Percentiles rank a stretch among this genome's conserved stretches.
phyloP scores from a whole-genome alignment of 2,797 vertebrate genomes.

The Gymnocypris eckloni region DNA sequence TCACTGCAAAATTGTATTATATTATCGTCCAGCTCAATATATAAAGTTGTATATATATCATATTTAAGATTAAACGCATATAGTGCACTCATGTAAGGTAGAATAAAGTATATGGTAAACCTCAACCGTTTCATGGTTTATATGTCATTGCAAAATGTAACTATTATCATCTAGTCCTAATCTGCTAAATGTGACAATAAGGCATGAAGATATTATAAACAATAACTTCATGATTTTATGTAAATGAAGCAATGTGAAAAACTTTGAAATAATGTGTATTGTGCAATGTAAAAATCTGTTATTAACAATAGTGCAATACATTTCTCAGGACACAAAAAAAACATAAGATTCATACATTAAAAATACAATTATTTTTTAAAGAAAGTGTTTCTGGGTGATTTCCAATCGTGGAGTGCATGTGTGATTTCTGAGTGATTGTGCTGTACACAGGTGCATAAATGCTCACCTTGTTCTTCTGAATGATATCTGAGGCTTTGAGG shows the following conservation, averaged over 20 bases:
- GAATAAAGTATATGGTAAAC: no score
- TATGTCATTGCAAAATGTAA: neutral
- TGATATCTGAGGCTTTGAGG: conserved; percentile 91
- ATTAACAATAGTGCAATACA: no score
- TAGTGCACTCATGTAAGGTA: no score
- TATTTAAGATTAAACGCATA: no score
- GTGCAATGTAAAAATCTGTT: no score
- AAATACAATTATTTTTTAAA: no score
- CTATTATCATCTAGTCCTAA: neutral
- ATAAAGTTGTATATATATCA: no score
- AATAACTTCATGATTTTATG: neutral
- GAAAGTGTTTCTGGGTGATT: neutral
- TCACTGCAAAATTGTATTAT: no score
- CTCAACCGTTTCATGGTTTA: no score
- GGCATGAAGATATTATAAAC: neutral
- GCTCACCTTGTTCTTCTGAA: conserved; percentile 94
- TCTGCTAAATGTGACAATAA: neutral
- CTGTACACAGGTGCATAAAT: neutral
- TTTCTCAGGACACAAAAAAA: no score
- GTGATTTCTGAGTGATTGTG: neutral
- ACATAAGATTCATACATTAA: no score
- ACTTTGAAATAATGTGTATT: neutral
- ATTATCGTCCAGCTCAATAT: no score
- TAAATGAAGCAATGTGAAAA: neutral
- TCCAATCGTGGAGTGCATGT: neutral